Evolutionary conservation across 2,888 invertebrate genomes (phyloP).

Genomic region (Linnaemya vulpina): DNA sequence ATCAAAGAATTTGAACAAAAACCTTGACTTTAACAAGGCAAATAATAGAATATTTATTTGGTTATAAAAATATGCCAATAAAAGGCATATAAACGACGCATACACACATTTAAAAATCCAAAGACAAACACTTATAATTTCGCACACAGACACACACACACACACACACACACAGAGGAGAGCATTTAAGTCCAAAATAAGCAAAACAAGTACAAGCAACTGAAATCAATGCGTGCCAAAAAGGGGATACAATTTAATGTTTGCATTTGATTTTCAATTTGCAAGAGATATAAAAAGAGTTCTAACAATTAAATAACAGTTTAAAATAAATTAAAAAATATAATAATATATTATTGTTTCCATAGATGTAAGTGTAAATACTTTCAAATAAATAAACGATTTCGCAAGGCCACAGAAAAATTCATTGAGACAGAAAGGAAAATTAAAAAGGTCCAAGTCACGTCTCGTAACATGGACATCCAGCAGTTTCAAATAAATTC

Average conservation of each 20-base stretch:
- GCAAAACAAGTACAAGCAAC: not conserved
- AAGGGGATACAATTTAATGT: not conserved
- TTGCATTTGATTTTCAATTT: too few relatives aligned
- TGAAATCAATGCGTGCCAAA: not conserved
- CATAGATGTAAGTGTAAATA: too few relatives aligned
- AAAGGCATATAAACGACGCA: not conserved
- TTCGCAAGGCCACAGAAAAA: too few relatives aligned
- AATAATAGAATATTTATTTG: conserved; percentile 6
- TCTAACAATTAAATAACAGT: too few relatives aligned
- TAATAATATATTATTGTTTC: too few relatives aligned
- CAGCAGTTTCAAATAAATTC: too few relatives aligned
- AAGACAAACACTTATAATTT: not conserved
- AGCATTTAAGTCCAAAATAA: not conserved
- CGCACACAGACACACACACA: not conserved
- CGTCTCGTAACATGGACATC: too few relatives aligned
- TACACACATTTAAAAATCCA: not conserved
- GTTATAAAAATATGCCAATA: conserved; percentile 32
- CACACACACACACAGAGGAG: not conserved
- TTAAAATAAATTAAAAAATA: too few relatives aligned
- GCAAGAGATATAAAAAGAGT: too few relatives aligned
- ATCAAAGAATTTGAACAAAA: not conserved
- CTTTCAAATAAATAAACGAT: too few relatives aligned
- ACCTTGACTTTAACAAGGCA: not conserved
- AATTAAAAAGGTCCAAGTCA: too few relatives aligned
- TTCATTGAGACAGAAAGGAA: too few relatives aligned